These are phyloP conservation scores for western clawed frog (Xenopus tropicalis) DNA, from an alignment of 2,113 vertebrate genomes.

Conservation along the genomic window DNA sequence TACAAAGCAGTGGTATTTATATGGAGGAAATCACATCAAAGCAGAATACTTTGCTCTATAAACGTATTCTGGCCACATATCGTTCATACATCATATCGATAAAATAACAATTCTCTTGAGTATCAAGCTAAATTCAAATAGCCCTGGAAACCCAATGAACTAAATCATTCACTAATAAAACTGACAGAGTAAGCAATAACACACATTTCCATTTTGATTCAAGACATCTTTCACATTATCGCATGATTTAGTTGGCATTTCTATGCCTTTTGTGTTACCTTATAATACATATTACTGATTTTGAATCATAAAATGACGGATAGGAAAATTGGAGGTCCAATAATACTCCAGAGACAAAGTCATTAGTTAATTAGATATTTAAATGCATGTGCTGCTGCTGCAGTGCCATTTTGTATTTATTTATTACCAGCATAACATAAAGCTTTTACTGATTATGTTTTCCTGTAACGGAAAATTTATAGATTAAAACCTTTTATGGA, in stretches of 20 bases:
- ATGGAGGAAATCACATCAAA: not conserved
- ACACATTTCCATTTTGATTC: constrained; percentile 1
- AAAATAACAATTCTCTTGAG: constrained; percentile 2
- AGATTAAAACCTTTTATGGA: no score
- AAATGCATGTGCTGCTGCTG: constrained; percentile 25
- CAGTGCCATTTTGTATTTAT: constrained; percentile 10
- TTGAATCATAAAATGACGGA: constrained; percentile 5
- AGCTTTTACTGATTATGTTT: not conserved
- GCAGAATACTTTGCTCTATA: constrained; percentile 11
- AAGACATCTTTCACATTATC: constrained; percentile 2
- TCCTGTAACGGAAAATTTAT: not conserved
- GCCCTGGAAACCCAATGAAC: not conserved
- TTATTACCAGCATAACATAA: constrained; percentile 15
- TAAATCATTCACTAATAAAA: constrained; percentile 23
- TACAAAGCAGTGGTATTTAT: not conserved
- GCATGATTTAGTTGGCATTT: not conserved
- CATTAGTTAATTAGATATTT: constrained; percentile 30
- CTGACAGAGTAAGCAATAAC: constrained; percentile 7
- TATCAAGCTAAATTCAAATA: constrained; percentile 1
- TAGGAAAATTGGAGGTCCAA: not conserved
- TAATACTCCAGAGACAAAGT: not conserved
- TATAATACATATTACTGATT: constrained; percentile 14
- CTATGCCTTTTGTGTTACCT: not conserved
- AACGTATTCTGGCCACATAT: constrained; percentile 1
- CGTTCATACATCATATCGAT: constrained; percentile 6